Percentiles rank a stretch among this genome's conserved stretches.
phyloP scores from a whole-genome alignment of 2,888 invertebrate genomes.

The Melinaea marsaeus region DNA sequence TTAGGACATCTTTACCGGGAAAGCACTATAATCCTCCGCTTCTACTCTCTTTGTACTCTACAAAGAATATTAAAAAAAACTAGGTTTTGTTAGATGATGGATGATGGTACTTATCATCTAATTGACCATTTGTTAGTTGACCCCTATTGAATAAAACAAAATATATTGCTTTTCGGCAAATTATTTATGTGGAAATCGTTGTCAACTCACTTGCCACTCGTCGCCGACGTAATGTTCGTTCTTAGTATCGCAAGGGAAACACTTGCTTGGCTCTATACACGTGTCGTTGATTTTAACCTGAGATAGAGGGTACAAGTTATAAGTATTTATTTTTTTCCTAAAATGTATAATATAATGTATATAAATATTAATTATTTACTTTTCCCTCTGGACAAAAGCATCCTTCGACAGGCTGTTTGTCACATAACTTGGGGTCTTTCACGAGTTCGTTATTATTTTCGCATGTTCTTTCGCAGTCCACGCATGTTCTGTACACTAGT shows the following conservation, averaged over 20 bases:
- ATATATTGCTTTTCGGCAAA: too few relatives aligned
- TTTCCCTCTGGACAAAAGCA: slow-evolving; percentile 90
- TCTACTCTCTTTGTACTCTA: too few relatives aligned
- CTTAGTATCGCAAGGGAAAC: slow-evolving; percentile 84
- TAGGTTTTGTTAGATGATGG: too few relatives aligned
- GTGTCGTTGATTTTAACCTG: slow-evolving; percentile 83
- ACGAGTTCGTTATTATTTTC: slow-evolving; percentile 74
- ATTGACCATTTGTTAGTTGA: too few relatives aligned
- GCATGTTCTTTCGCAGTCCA: slow-evolving; percentile 82
- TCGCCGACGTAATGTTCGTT: slow-evolving; percentile 84
- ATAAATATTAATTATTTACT: slow-evolving; percentile 51
- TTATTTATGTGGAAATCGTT: too few relatives aligned
- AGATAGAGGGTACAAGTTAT: slow-evolving; percentile 2
- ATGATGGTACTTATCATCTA: too few relatives aligned
- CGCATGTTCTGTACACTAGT: slow-evolving; percentile 62
- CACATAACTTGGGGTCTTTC: slow-evolving; percentile 66
- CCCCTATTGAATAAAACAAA: too few relatives aligned
- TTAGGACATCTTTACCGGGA: too few relatives aligned
- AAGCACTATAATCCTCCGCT: too few relatives aligned
- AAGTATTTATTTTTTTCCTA: too few relatives aligned
- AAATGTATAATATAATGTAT: not conserved
- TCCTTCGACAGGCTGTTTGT: slow-evolving; percentile 80
- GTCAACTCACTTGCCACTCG: slow-evolving; percentile 74
- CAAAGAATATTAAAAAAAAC: too few relatives aligned
- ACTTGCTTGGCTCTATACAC: slow-evolving; percentile 82